phyloP scores from a whole-genome alignment of 2,888 invertebrate genomes.

The Parnassius glacialis region DNA sequence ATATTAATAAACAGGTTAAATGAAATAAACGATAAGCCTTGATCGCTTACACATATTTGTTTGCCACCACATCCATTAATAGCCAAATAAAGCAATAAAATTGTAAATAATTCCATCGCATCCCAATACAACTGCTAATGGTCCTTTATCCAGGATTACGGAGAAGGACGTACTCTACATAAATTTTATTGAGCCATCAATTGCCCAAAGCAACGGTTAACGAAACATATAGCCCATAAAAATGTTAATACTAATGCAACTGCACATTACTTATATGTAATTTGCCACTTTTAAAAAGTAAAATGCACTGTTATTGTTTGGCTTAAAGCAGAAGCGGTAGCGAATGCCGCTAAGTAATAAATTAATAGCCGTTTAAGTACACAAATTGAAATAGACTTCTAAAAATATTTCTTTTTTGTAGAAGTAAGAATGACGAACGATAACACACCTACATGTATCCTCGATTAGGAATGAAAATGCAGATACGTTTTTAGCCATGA shows the following conservation, averaged over 20 bases:
- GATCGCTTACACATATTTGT: conserved; percentile 1
- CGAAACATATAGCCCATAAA: conserved; percentile 74
- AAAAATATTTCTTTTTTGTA: too few species aligned
- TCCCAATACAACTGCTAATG: conserved; percentile 43
- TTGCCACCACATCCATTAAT: conserved; percentile 1
- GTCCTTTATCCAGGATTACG: conserved; percentile 43
- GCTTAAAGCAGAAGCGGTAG: conserved; percentile 32
- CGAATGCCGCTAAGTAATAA: conserved; percentile 15
- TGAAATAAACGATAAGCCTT: background rate
- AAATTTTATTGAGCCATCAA: conserved; percentile 64
- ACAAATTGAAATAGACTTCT: too few species aligned
- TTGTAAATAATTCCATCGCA: conserved; percentile 8
- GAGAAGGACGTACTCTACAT: conserved; percentile 57
- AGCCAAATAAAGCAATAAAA: conserved; percentile 8
- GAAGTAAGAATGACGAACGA: too few species aligned
- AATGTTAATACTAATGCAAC: conserved; percentile 78
- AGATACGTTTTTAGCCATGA: too few species aligned
- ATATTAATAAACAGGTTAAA: too few species aligned
- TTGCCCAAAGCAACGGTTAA: conserved; percentile 58
- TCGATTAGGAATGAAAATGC: too few species aligned
- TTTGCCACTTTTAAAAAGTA: conserved; percentile 75
- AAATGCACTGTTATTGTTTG: conserved; percentile 49
- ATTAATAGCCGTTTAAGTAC: too few species aligned
- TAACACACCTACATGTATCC: too few species aligned
- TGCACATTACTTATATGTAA: conserved; percentile 77